Conservation (phyloP, 2,797 vertebrate species). For the Schizopygopsis pylzovi region DNA sequence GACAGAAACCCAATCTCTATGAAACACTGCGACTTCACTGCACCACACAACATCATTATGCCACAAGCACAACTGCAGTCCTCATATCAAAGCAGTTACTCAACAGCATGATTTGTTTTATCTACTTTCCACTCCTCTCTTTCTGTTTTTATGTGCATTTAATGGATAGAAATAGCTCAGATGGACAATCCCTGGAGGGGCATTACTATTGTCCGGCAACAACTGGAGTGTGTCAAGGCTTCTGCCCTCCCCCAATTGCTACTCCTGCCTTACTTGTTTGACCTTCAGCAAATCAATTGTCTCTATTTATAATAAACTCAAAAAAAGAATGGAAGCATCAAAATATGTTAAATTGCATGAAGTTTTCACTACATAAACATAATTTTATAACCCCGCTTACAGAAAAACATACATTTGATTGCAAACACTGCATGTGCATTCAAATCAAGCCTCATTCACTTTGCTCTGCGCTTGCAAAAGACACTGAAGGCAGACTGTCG, state of each 20-base stretch:
- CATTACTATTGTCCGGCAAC: slow-evolving; percentile 5
- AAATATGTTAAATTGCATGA: background rate
- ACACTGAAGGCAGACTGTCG: slow-evolving; percentile 66
- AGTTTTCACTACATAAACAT: background rate
- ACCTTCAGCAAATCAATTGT: slow-evolving; percentile 53
- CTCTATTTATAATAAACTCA: slow-evolving; percentile 44
- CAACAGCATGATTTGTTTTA: slow-evolving; percentile 7
- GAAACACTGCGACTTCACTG: background rate
- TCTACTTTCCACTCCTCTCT: background rate
- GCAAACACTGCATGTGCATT: background rate
- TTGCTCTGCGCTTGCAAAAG: background rate
- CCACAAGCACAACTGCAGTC: slow-evolving; percentile 30
- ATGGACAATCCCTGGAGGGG: slow-evolving; percentile 11
- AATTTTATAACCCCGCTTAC: background rate
- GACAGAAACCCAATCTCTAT: slow-evolving; percentile 46
- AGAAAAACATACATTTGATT: background rate
- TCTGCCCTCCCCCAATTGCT: slow-evolving; percentile 39
- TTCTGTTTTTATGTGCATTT: slow-evolving; percentile 17
- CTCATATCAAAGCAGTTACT: background rate
- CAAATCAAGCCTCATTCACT: background rate
- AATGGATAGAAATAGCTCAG: slow-evolving; percentile 4
- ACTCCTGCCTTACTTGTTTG: slow-evolving; percentile 37
- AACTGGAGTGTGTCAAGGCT: slow-evolving; percentile 37
- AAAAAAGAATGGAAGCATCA: background rate
- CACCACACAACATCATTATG: slow-evolving; percentile 33